Base-by-base conservation (phyloP, 1,140 invertebrate genomes). In the Zaprionus taronus region DNA sequence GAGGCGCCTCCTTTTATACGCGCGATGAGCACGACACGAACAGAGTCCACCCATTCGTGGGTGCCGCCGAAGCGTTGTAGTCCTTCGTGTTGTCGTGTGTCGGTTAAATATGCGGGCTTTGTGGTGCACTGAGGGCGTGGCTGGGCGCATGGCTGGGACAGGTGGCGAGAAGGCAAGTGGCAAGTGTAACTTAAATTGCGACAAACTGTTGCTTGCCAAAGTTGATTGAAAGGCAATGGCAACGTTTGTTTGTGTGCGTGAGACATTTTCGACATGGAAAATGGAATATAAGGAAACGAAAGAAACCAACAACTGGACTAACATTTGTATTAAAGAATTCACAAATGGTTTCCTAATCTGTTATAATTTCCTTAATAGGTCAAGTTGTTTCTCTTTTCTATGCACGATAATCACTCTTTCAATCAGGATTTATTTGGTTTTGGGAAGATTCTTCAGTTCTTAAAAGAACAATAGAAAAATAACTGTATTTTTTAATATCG, bases 141-240 rank as follows among this genome's bases (percentile, higher is more conserved):
- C 12, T 34, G n/a, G 57, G n/a, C 26, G n/a, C 51, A 5, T 34
- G 24, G 7, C 64, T 69, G 55, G 64, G 74, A 80, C 85, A 84
- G 84, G 85, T 90, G 85, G 73, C 65, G 68, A 81, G 79, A 34
- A 81, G 75, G 76, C 65, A 85, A 82, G 79, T 86, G 79, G 76
- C 68, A 85, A 79, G 58, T 73, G 75, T 84, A 89, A 84, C 84
- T 89, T 89, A 84, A 90, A 89, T 89, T 90, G 85, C 84, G 72
- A 80, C 84, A 76, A 89, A 89, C 84, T 89, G 84, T 89, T 89
- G 84, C 85, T 84, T 67, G 77, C 67, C 69, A 79, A 77, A 86
- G 70, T 80, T 78, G 69, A 77, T 80, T 73, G 62, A 84, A 67
- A 7, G 51, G 20, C 36, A 56, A 24, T 47, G n/a, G n/a, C n/a